A percentile compares a stretch with the other conserved stretches of the same genome.
Conservation (phyloP, 2,888 invertebrate genomes). For the Rhingia rostrata region DNA sequence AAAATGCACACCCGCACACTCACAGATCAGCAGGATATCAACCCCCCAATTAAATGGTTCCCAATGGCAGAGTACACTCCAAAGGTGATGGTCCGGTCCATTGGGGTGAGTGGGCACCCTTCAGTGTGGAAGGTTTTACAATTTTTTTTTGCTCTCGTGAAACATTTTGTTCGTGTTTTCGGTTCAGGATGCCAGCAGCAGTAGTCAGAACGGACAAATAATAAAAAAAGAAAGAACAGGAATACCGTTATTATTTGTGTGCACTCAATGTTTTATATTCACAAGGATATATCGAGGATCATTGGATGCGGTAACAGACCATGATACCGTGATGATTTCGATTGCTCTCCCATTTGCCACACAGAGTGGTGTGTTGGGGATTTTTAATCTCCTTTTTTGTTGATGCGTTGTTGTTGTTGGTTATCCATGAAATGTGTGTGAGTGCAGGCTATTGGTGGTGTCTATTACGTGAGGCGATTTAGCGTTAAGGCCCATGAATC, state of each 20-base stretch:
- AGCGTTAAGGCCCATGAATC: conserved; percentile 55
- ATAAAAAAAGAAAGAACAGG: conserved; percentile 39
- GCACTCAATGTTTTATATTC: conserved; percentile 60
- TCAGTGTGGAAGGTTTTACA: conserved; percentile 22
- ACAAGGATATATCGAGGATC: conserved; percentile 59
- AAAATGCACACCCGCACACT: conserved; percentile 42
- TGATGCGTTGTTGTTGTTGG: conserved; percentile 12
- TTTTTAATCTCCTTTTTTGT: conserved; percentile 53
- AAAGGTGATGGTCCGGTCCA: conserved; percentile 49
- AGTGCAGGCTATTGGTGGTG: conserved; percentile 33
- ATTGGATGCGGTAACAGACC: conserved; percentile 66
- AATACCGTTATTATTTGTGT: conserved; percentile 65
- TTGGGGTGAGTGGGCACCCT: conserved; percentile 28
- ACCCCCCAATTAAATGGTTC: conserved; percentile 64
- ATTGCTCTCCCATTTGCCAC: conserved; percentile 41
- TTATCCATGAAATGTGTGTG: conserved; percentile 27
- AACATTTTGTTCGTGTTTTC: conserved; percentile 37
- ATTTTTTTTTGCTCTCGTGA: conserved; percentile 11
- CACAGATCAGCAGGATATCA: conserved; percentile 38
- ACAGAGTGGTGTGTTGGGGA: conserved; percentile 53
- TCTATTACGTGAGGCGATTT: conserved; percentile 61
- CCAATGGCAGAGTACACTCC: conserved; percentile 29
- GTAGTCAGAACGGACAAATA: not conserved
- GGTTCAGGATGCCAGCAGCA: conserved; percentile 32
- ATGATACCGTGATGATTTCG: conserved; percentile 73